Evolutionary conservation across 2,888 invertebrate species (phyloP), one percentile per base, ranked within the genome.

Genomic region (Pherbina coryleti): DNA sequence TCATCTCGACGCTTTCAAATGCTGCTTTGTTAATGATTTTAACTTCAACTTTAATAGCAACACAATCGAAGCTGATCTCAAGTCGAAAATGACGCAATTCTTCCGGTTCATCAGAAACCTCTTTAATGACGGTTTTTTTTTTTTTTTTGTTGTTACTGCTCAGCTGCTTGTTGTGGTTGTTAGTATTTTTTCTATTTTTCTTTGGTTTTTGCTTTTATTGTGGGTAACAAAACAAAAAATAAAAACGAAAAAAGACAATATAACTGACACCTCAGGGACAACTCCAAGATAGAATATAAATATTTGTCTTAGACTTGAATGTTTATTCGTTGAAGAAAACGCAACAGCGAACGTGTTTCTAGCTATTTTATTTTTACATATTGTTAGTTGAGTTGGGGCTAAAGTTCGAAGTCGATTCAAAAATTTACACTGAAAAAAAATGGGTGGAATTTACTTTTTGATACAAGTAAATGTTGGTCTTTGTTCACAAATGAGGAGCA

Each of bases 261-360:
- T 25, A 28, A 28, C 60, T 64, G 69, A 69, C 69, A 69, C 44
- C 69, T 69, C 69, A 69, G 69, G 69, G 69, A 49, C 51, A 51
- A 49, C 19, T 25, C 49, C 19, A 69, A 49, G 69, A 25, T 51
- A 69, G 25, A 51, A 69, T 51, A 69, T 69, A 51, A 69, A 69
- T 69, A 51, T 51, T 28, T 69, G 7, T 49, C 51, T 22, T 28
- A 28, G 51, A 28, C 25, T 19, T 55, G n/a, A 55, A 55, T n/a
- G 22, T 55, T 22, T 55, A 55, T 55, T 19, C 19, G 55, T 19
- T n/a, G 55, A 22, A 55, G 55, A 44, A 44, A 44, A 44, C 44
- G 44, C 44, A 44, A 7, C 44, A 11, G 11, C 44, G 14, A 44
- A 44, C 44, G 44, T 44, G 44, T 44, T 44, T 44, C 44, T 44